These are phyloP conservation scores for Tethea ocularis DNA, from an alignment of 2,888 invertebrate species.

Conservation along the genomic window DNA sequence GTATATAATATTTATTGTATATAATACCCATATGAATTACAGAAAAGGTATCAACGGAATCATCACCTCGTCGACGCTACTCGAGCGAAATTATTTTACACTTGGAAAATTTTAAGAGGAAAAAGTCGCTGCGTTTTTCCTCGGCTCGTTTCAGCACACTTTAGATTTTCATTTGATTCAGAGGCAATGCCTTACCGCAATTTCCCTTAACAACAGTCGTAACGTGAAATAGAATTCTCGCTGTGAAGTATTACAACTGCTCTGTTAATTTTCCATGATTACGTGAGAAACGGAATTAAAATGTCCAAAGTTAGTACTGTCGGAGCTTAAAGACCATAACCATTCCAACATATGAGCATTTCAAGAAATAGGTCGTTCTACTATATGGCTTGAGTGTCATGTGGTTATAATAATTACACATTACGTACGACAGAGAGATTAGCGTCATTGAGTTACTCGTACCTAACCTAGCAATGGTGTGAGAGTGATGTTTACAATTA, in stretches of 20 bases:
- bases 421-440: background rate
- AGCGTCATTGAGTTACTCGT: too few species aligned
- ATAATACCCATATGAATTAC: background rate
- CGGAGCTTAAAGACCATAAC: background rate
- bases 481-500: background rate
- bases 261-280: conserved; percentile 28
- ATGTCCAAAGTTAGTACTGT: background rate
- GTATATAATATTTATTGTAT: too few species aligned
- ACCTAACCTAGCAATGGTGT: background rate
- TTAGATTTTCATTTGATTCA: conserved; percentile 4
- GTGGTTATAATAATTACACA: background rate
- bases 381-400: background rate
- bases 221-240: conserved; percentile 29
- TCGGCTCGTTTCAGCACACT: conserved; percentile 3
- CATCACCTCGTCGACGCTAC: conserved; percentile 2
- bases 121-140: background rate
- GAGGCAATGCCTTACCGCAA: conserved; percentile 10
- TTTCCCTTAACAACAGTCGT: conserved; percentile 15
- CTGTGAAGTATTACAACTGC: conserved; percentile 26
- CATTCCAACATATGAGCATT: background rate
- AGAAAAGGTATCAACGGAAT: background rate
- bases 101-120: background rate
- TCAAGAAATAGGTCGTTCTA: too few species aligned
- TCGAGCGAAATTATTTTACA: conserved; percentile 4
- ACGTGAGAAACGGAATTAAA: conserved; percentile 17